Base-by-base conservation (phyloP, 2,113 vertebrate genomes). In the Pedetes capensis region DNA sequence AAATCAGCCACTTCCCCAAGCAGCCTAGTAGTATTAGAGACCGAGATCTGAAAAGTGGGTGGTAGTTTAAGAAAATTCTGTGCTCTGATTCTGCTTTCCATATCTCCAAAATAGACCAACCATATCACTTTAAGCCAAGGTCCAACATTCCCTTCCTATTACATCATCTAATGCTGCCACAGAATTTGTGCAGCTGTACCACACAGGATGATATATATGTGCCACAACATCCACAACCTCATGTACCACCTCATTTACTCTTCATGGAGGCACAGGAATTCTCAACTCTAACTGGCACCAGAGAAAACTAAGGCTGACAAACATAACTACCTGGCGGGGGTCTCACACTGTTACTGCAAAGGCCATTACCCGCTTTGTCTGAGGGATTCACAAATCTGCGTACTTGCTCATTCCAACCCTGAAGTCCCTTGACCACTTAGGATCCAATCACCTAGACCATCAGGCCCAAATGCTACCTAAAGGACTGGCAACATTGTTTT, bases 341-440 rank as follows among this genome's bases (percentile, higher is more conserved):
- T 23, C 14, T 74, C 55, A 93, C 9, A 6, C 11, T 23, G 22
- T 3, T 57, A 51, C 14, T 3, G 5, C 6, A 68, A 42, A 20
- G 4, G 0, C 17, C 49, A n/a, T 8, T 22, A 14, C 7, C 51
- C 25, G 39, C n/a, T 29, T 0, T 0, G 18, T 55, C 1, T 47
- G 37, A 87, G 20, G 47, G 29, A 84, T 27, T 71, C 37, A 37
- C 16, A 34, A n/a, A 42, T n/a, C 42, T 34, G 53, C 32, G 68
- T 0, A 13, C 29, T 27, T 37, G 47, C 42, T 80, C 63, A 44
- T 42, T 78, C 47, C 34, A n/a, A n/a, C n/a, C 37, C 44, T 32
- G 29, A 88, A 20, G 57, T 20, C 64, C 51, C 47, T 5, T 6
- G 5, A 44, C 61, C 51, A 95, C 37, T 47, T 53, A 63, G 0